Percentiles rank a stretch among this genome's conserved stretches.
Conservation (phyloP, 2,113 vertebrate species). For the Oxyruncus cristatus region DNA sequence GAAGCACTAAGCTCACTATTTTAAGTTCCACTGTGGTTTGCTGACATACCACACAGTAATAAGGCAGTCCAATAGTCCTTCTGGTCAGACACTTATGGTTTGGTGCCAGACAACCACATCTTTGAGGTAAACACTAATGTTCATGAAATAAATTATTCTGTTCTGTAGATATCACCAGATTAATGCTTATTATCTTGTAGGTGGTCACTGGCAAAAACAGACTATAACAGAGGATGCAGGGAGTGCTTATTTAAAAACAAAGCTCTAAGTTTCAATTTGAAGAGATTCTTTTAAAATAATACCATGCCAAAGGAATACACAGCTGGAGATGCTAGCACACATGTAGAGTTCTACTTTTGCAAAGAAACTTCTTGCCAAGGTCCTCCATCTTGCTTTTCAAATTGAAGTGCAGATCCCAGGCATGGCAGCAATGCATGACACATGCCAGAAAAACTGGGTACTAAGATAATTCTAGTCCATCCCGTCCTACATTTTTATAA, state of each 20-base stretch:
- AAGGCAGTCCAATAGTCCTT: not conserved
- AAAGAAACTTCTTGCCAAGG: not conserved
- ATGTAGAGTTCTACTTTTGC: not conserved
- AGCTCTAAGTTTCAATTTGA: not conserved
- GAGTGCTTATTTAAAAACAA: not conserved
- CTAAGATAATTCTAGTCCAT: not conserved
- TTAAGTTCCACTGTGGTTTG: not conserved
- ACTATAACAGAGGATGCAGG: not conserved
- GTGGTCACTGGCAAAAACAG: fast-evolving
- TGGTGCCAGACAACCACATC: not conserved
- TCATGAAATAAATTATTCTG: not conserved
- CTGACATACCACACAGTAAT: not conserved
- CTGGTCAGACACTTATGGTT: not conserved
- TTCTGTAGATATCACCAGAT: not conserved
- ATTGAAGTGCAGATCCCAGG: not conserved
- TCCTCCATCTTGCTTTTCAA: not conserved
- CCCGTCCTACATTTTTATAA: not conserved
- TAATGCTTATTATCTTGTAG: not conserved
- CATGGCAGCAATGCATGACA: not conserved
- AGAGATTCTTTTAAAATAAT: not conserved
- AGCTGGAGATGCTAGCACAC: not conserved
- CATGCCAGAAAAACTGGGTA: not conserved
- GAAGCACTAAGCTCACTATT: not conserved
- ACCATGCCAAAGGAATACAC: not conserved
- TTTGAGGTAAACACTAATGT: not conserved